Evolutionary conservation across 2,797 vertebrate species (phyloP), one percentile per base, ranked within the genome.

Genomic region (Sebastes hubbsi): DNA sequence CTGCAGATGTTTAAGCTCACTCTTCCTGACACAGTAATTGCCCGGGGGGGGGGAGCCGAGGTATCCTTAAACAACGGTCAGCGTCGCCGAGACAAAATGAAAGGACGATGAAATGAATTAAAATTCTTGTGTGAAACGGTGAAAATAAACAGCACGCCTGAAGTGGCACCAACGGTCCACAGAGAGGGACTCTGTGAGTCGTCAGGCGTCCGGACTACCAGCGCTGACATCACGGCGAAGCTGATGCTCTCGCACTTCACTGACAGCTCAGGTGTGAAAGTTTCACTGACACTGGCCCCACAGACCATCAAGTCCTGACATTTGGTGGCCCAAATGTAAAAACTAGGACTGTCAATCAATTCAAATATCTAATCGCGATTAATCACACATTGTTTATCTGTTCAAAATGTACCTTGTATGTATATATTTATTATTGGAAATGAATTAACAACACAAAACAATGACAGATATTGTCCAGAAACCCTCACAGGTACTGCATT

Each of bases 81-180:
- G 86, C 80, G 5, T 80, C 63, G 71, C 84, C n/a, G 62, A 77
- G 89, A 87, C 30, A 85, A 93, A 94, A 95, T 93, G 91, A 93
- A 94, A 92, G 96, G 97, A 96, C 95, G 95, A 96, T 96, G 97
- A 98, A 97, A 97, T 97, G 97, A 98, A 98, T 98, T 97, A 96
- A 98, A 98, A 99, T 98, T 98, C 97, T 96, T 98, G 96, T 94
- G 97, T 96, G 96, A 97, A 96, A 97, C 90, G 95, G 95, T 97
- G 97, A 99, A 99, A 99, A 99, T 99, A 99, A 98, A 98, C 97
- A 99, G 97, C 94, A 94, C 93, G 96, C 96, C 96, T 95, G 95
- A 96, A 95, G 93, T 97, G 97, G 97, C 96, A 97, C 96, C 96
- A 95, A 95, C 96, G 94, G 96, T 95, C 97, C 96, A 87, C 95